Percentiles rank a stretch among this genome's conserved stretches.
phyloP scores from a whole-genome alignment of 2,888 invertebrate species.

The Lapara coniferarum region DNA sequence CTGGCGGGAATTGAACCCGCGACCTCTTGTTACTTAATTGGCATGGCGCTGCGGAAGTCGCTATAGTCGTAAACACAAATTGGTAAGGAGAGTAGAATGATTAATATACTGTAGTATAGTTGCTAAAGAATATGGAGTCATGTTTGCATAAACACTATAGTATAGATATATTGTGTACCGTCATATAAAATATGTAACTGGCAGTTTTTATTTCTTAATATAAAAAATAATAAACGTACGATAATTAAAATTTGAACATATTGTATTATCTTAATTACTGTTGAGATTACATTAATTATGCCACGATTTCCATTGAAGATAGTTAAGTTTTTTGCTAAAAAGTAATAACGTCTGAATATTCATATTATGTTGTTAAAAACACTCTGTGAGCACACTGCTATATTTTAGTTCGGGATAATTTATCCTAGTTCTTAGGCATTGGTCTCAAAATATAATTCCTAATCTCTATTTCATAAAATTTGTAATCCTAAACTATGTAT shows the following conservation, averaged over 20 bases:
- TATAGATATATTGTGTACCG: neutral
- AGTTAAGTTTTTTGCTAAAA: slow-evolving; percentile 7
- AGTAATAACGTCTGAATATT: neutral
- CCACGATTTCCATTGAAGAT: neutral
- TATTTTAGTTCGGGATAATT: too few relatives aligned
- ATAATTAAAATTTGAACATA: slow-evolving; percentile 12
- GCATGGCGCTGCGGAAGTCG: neutral
- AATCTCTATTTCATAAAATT: too few relatives aligned
- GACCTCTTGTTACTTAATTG: neutral
- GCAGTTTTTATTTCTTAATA: neutral
- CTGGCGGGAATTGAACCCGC: neutral
- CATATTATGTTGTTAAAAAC: too few relatives aligned
- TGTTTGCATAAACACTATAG: neutral
- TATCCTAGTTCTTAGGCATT: too few relatives aligned
- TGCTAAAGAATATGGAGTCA: too few relatives aligned
- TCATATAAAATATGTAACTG: neutral
- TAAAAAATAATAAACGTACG: neutral
- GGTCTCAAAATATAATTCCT: too few relatives aligned
- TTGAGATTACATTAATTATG: neutral
- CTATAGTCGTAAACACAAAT: neutral
- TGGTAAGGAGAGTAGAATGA: too few relatives aligned
- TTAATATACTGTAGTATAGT: too few relatives aligned
- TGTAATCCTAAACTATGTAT: too few relatives aligned
- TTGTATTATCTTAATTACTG: slow-evolving; percentile 12
- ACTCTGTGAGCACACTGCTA: too few relatives aligned